phyloP scores from a whole-genome alignment of 2,888 invertebrate species.

The Drosophila sordidula region DNA sequence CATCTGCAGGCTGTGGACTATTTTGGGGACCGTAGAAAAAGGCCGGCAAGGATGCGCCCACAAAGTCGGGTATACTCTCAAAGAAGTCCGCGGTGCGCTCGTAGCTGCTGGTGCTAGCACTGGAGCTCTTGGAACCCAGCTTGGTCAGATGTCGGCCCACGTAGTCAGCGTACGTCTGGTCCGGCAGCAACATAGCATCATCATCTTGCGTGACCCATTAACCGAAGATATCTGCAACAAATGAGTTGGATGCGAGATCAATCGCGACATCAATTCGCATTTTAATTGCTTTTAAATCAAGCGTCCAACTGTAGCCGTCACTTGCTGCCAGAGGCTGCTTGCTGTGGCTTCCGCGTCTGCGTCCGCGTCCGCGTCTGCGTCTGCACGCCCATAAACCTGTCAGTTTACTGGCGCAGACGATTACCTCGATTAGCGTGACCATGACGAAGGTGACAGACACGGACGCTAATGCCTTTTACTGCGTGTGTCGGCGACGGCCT shows the following conservation, averaged over 20 bases:
- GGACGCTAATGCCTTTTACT: conserved; percentile 80
- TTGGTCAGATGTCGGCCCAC: conserved; percentile 61
- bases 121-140: conserved; percentile 47
- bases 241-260: conserved; percentile 60
- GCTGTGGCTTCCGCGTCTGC: conserved; percentile 68
- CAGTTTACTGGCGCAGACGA: conserved; percentile 79
- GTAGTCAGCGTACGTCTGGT: conserved; percentile 90
- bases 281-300: conserved; percentile 80
- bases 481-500: conserved; percentile 21
- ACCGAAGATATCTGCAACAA: conserved; percentile 51
- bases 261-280: conserved; percentile 73
- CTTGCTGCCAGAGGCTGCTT: conserved; percentile 9
- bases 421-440: conserved; percentile 80
- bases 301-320: conserved; percentile 37
- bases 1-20: conserved; percentile 5
- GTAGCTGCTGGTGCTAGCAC: conserved; percentile 62
- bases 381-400: conserved; percentile 76
- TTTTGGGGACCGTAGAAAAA: conserved; percentile 51
- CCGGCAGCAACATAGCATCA: conserved; percentile 89
- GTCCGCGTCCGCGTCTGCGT: conserved; percentile 72
- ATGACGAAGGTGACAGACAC: conserved; percentile 81
- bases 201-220: conserved; percentile 62
- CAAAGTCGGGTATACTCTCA: conserved; percentile 82
- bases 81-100: conserved; percentile 81
- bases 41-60: conserved; percentile 70